phyloP scores from a whole-genome alignment of 2,797 vertebrate genomes.

The Molossus alvarezi region DNA sequence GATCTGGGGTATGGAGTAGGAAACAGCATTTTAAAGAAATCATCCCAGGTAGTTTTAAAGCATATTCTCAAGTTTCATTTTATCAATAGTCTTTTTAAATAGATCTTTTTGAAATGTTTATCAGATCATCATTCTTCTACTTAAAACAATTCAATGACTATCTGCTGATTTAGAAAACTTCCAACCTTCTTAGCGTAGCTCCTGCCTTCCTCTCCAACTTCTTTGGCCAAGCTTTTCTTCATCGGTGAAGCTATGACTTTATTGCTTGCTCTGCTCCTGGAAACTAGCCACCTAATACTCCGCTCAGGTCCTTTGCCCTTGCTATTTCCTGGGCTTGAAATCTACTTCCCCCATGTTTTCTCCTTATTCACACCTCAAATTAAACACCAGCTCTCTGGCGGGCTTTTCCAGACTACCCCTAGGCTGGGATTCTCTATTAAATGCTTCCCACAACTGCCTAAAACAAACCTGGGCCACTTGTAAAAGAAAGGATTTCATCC shows the following conservation, averaged over 20 bases:
- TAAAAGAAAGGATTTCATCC: neutral
- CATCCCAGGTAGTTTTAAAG: neutral
- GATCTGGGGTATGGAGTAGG: neutral
- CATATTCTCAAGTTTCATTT: constrained; percentile 12
- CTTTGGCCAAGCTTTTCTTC: neutral
- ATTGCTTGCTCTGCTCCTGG: neutral
- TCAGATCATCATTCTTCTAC: neutral
- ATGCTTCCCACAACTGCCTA: neutral
- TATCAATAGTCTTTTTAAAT: neutral
- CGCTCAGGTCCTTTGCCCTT: neutral
- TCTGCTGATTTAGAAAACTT: neutral
- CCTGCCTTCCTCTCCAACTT: neutral
- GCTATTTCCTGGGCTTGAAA: too few species aligned
- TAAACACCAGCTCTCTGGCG: neutral
- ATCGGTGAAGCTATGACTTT: neutral
- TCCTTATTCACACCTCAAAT: neutral
- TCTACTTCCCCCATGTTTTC: neutral
- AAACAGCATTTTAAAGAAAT: neutral
- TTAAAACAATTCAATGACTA: neutral
- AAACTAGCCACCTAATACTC: neutral
- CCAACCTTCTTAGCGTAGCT: neutral
- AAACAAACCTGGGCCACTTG: neutral
- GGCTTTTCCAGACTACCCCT: neutral
- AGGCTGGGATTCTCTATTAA: neutral
- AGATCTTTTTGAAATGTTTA: constrained; percentile 3